Evolutionary conservation across 64 coral and sea anemone genomes (phyloP).

Genomic region (Montipora cactus): DNA sequence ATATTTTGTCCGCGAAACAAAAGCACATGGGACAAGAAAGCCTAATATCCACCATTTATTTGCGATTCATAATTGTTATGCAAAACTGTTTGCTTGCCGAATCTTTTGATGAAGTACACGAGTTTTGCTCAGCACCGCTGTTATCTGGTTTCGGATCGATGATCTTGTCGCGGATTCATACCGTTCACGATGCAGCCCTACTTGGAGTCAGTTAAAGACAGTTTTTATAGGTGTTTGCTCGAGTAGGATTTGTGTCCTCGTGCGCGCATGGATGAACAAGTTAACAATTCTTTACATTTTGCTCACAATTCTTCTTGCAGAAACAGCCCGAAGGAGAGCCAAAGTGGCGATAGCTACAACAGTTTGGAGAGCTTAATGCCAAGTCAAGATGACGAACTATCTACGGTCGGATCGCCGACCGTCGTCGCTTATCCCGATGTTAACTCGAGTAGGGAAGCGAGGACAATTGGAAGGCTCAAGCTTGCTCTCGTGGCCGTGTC

Average conservation of each 20-base stretch:
- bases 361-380: slow-evolving; percentile 25
- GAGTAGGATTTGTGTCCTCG: too few relatives aligned
- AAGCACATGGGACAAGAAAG: background rate
- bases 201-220: background rate
- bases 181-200: background rate
- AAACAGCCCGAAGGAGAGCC: background rate
- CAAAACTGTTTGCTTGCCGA: background rate
- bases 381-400: background rate
- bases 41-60: background rate
- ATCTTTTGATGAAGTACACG: too few relatives aligned
- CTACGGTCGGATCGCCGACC: background rate
- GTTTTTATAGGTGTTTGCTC: background rate
- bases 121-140: too few relatives aligned
- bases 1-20: background rate
- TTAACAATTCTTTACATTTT: background rate
- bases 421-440: slow-evolving; percentile 53
- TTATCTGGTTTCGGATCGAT: too few relatives aligned
- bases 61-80: background rate
- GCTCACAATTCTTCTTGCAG: background rate
- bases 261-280: too few relatives aligned
- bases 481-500: slow-evolving; percentile 52
- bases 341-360: background rate
- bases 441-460: slow-evolving; percentile 20
- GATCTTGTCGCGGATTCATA: too few relatives aligned
- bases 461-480: slow-evolving; percentile 69